Base-by-base conservation (phyloP, 2,888 invertebrate species). In the Schrankia costaestrigalis region DNA sequence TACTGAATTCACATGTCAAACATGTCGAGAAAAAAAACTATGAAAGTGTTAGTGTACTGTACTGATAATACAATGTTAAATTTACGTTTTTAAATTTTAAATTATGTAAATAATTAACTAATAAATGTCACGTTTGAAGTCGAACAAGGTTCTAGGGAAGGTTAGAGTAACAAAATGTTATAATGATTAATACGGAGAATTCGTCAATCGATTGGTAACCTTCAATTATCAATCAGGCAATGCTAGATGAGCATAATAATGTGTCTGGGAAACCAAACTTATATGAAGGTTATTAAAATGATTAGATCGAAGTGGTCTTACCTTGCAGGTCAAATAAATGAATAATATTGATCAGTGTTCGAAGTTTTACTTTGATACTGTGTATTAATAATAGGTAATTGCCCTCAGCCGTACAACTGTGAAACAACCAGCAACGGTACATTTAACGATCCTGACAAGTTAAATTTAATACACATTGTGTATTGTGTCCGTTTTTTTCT, bases 101-200 rank as follows among this genome's bases (percentile, higher is more conserved):
- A 40, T 30, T 44, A 56, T 56, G 49, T 52, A 44, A 56, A 48
- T 56, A 38, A 21, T 3, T 41, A 41, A 40, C 18, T 35, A 41
- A 36, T 33, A 47, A 50, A 49, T 54, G 43, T 48, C 41, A 51
- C 23, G 41, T 41, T 46, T 54, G 44, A 54, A 54, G 45, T 39
- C 27, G 48, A 56, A 51, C 56, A 46, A 56, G 57, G 54, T 51
- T 41, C 41, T 43, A 56, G 40, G 45, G 54, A 54, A 56, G 56
- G 56, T 54, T 54, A 54, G 31, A 50, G 41, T 37, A 44, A 42
- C 45, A 44, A 51, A 48, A 41, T 48, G 32, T 36, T 50, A 44
- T 35, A 40, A 33, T 39, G 39, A 56, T 30, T 15, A 36, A 36
- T 40, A 25, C 34, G 33, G 52, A 44, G 51, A 56, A 56, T 49